Evolutionary conservation across 2,797 vertebrate species (phyloP).

Genomic region (Myotis findleyi): DNA sequence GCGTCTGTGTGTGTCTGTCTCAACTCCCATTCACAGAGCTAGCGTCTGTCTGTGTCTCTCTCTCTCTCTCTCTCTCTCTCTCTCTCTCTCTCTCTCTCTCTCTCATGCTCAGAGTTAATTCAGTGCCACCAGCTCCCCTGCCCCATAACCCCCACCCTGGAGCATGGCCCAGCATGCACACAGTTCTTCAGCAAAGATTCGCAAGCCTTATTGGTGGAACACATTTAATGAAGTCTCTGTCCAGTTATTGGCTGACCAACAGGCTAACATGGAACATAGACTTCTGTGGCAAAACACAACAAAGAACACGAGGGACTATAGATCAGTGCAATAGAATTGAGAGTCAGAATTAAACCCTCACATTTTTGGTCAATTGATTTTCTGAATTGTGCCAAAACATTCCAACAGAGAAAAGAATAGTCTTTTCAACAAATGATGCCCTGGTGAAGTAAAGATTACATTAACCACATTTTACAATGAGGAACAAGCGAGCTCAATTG

Average conservation of each 20-base stretch:
- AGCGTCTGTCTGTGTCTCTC: not conserved
- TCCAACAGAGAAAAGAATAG: not conserved
- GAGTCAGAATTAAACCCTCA: constrained; percentile 7
- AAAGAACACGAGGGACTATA: not conserved
- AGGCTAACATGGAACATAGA: not conserved
- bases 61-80: not conserved
- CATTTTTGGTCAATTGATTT: not conserved
- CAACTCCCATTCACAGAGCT: not conserved
- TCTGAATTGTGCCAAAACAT: not conserved
- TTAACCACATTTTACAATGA: constrained; percentile 39
- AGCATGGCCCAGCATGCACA: not conserved
- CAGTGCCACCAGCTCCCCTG: not conserved
- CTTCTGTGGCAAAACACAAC: constrained; percentile 18
- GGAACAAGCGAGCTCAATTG: not conserved
- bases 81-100: not conserved
- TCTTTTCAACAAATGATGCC: not conserved
- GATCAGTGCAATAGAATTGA: not conserved
- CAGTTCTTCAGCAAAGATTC: not conserved
- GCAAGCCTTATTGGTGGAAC: not conserved
- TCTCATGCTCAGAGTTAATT: not conserved
- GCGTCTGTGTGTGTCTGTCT: not conserved
- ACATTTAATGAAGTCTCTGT: not conserved
- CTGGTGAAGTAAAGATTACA: not conserved
- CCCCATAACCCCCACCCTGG: not conserved
- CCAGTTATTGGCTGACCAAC: not conserved